These are phyloP conservation scores for Lycodopsis pacificus DNA, from an alignment of 2,797 vertebrate species.

Conservation along the genomic window DNA sequence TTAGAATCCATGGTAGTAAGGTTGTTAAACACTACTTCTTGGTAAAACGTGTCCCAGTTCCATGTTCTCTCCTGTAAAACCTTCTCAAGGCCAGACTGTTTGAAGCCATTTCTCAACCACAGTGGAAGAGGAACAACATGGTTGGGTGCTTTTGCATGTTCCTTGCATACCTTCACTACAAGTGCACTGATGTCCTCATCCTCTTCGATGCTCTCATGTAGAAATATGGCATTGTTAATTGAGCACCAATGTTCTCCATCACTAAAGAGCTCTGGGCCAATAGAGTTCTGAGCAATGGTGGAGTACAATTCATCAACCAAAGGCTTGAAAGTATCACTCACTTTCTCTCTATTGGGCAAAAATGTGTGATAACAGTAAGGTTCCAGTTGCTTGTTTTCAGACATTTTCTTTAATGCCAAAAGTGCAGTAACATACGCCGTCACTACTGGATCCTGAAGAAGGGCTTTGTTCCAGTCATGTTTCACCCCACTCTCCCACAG, in stretches of 20 bases:
- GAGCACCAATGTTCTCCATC: conserved; percentile 86
- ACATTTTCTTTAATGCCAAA: conserved; percentile 82
- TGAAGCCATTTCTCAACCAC: conserved; percentile 81
- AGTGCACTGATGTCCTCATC: conserved; percentile 71
- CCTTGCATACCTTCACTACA: conserved; percentile 80
- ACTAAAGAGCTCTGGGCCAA: conserved; percentile 81
- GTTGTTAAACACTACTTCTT: conserved; percentile 84
- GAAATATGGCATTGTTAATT: conserved; percentile 80
- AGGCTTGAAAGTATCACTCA: conserved; percentile 82
- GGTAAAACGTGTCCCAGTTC: conserved; percentile 84
- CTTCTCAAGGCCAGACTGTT: conserved; percentile 66
- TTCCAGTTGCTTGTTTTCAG: conserved; percentile 78
- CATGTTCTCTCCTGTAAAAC: conserved; percentile 78
- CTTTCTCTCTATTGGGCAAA: conserved; percentile 84
- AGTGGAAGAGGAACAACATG: conserved; percentile 82
- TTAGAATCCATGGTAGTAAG: conserved; percentile 73
- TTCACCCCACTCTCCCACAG: conserved; percentile 84
- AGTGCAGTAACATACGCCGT: conserved; percentile 83
- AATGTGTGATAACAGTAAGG: conserved; percentile 84
- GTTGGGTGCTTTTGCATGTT: conserved; percentile 61
- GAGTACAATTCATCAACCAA: conserved; percentile 86
- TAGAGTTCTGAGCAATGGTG: conserved; percentile 64
- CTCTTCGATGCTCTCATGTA: conserved; percentile 79
- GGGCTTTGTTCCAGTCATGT: conserved; percentile 85
- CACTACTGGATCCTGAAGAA: conserved; percentile 82